These are phyloP conservation scores for Acanthis flammea DNA, from an alignment of 2,797 vertebrate species.

Conservation along the genomic window DNA sequence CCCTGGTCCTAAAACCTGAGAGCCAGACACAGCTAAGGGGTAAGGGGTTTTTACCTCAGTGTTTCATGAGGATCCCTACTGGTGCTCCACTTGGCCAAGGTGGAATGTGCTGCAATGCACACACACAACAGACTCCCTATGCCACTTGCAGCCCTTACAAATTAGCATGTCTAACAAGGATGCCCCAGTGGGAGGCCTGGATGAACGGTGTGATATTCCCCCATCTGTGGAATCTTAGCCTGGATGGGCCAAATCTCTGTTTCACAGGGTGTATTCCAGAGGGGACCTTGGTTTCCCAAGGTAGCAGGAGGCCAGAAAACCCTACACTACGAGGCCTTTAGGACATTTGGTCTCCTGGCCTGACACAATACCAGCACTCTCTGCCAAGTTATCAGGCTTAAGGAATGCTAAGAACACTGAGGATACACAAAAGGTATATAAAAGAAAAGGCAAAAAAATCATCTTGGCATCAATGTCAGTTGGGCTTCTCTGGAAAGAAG, in stretches of 20 bases:
- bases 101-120: background rate
- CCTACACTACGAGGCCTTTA: too few relatives aligned
- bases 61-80: background rate
- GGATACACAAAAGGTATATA: background rate
- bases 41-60: background rate
- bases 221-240: background rate
- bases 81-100: background rate
- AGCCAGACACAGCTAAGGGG: background rate
- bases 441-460: background rate
- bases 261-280: background rate
- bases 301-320: too few relatives aligned
- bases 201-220: background rate
- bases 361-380: background rate
- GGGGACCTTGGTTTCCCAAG: background rate
- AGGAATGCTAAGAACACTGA: background rate
- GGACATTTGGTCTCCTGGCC: background rate
- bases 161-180: background rate
- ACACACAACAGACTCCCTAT: rapidly evolving
- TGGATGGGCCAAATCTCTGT: background rate
- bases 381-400: background rate
- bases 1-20: background rate
- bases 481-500: background rate
- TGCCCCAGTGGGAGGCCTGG: background rate
- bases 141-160: background rate
- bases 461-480: background rate